phyloP scores from a whole-genome alignment of 2,888 invertebrate genomes.

The Chrysodeixis includens region DNA sequence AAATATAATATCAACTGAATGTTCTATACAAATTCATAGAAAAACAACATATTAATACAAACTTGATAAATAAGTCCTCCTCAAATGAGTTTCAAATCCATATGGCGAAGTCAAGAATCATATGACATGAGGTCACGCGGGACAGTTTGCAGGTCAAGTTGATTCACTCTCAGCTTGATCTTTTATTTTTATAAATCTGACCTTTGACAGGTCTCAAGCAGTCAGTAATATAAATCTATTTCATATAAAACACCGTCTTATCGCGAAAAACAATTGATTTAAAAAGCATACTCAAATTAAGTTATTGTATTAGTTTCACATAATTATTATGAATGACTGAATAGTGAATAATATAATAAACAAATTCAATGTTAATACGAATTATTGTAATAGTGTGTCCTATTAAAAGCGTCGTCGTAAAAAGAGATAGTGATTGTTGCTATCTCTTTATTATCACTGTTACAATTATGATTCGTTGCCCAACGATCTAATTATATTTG shows the following conservation, averaged over 20 bases:
- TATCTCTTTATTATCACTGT: neutral
- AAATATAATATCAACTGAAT: too few relatives aligned
- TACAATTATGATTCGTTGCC: neutral
- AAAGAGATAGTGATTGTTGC: neutral
- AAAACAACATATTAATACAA: too few relatives aligned
- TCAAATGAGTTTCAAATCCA: neutral
- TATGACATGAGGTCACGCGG: neutral
- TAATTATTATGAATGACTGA: too few relatives aligned
- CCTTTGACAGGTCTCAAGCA: neutral
- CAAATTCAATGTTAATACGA: too few relatives aligned
- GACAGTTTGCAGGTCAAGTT: neutral
- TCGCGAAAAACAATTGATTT: neutral
- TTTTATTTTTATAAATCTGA: constrained; percentile 6
- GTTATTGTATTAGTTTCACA: too few relatives aligned
- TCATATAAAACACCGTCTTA: neutral
- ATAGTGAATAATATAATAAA: too few relatives aligned
- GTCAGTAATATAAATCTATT: neutral
- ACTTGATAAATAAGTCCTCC: neutral
- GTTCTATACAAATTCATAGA: too few relatives aligned
- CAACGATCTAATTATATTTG: neutral
- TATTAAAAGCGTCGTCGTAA: neutral
- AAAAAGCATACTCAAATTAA: neutral
- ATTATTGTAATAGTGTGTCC: too few relatives aligned
- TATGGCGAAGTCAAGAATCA: neutral
- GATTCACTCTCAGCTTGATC: neutral